Base-by-base conservation (phyloP, 2,797 vertebrate species). In the Spondyliosoma cantharus region DNA sequence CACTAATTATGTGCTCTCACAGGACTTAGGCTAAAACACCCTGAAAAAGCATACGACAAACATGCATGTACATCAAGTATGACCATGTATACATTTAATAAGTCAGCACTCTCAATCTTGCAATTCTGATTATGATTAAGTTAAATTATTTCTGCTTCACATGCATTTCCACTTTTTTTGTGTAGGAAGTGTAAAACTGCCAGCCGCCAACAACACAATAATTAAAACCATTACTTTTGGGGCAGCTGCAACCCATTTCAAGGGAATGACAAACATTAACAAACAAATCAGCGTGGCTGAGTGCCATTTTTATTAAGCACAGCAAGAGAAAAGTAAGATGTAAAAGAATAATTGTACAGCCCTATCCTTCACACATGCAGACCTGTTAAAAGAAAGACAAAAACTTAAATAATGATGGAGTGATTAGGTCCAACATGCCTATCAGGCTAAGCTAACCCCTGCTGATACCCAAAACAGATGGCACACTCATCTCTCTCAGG, bases 391-490 rank as follows among this genome's bases (percentile, higher is more conserved):
- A 71, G 45, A 73, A 50, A 63, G 5, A 62, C 25, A 74, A n/a
- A 76, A 77, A 69, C 4, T 52, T 57, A 75, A 76, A 70, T 70
- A 79, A 83, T 56, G 76, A 88, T 84, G 50, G 52, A 83, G 72
- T 76, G 58, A 85, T 87, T 63, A 85, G 78, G 76, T 87, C 71
- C 65, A 80, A 75, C 60, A 68, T 22, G 73, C 63, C 78, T 56
- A 65, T 80, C 59, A 78, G 76, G 74, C 80, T 86, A 74, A 92
- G 69, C 84, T 82, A 71, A 89, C 80, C 86, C 84, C 78, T 70
- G 82, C 82, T 89, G 85, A 67, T 75, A 65, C 77, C 86, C 72
- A 69, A 87, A 86, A 71, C 90, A 91, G 87, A 92, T 93, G 90
- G 91, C 68, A 53, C 49, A 54, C 56, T 70, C 69, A 72, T 87